Percentiles rank a stretch among this genome's conserved stretches.
Conservation (phyloP, 2,797 vertebrate species). For the Erpetoichthys calabaricus region DNA sequence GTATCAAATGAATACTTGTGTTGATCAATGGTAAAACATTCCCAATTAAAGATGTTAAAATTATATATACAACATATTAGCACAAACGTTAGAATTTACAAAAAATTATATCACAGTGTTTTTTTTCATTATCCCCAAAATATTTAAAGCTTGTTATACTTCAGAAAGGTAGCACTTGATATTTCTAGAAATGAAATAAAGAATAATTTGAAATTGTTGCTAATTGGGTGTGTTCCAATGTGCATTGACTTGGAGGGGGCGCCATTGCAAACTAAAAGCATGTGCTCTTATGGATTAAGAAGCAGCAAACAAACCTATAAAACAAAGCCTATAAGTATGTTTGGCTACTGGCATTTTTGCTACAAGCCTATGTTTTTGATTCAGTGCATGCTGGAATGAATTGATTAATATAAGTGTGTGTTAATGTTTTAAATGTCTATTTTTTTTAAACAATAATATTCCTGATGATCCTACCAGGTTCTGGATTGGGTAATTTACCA, state of each 20-base stretch:
- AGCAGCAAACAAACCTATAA: background rate
- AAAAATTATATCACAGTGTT: no score
- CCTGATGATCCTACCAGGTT: slow-evolving; percentile 70
- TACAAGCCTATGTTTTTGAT: slow-evolving; percentile 21
- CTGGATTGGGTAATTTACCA: slow-evolving; percentile 87
- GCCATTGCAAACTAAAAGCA: slow-evolving; percentile 37
- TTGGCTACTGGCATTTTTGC: slow-evolving; percentile 8
- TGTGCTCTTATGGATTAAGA: slow-evolving; percentile 28
- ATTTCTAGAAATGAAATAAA: slow-evolving; percentile 22
- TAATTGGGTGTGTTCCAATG: slow-evolving; percentile 13
- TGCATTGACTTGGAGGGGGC: slow-evolving; percentile 14
- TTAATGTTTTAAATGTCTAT: slow-evolving; percentile 26
- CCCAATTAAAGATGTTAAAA: no score
- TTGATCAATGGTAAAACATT: no score
- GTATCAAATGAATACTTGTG: no score
- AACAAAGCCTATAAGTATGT: slow-evolving; percentile 2
- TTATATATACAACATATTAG: no score
- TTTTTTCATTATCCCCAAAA: no score
- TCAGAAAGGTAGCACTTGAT: slow-evolving; percentile 37
- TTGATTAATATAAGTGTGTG: slow-evolving; percentile 33
- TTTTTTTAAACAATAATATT: slow-evolving; percentile 47
- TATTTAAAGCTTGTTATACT: slow-evolving; percentile 35
- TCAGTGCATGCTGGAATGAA: slow-evolving; percentile 42
- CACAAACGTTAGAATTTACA: no score
- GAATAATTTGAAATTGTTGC: slow-evolving; percentile 11